Evolutionary conservation across 2,113 vertebrate species (phyloP).

Genomic region (Cynoglossus semilaevis): DNA sequence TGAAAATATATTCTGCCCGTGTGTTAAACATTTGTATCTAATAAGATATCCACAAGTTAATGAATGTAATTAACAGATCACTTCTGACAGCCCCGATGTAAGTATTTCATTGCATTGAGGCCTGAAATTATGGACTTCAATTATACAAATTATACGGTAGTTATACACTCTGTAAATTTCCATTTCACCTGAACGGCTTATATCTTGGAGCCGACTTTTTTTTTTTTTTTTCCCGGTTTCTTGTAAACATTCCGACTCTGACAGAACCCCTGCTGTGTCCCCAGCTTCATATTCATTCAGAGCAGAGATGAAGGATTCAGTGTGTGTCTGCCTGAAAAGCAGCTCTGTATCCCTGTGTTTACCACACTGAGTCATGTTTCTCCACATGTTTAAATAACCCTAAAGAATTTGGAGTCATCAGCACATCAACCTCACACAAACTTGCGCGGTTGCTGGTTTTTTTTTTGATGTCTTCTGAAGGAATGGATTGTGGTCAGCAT

Average conservation of each 20-base stretch:
- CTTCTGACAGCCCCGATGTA: too few species aligned
- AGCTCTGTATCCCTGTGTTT: constrained; percentile 65
- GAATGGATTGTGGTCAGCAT: constrained; percentile 40
- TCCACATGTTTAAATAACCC: constrained; percentile 42
- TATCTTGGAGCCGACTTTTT: constrained; percentile 41
- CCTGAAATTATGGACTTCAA: too few species aligned
- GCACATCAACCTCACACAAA: constrained; percentile 48
- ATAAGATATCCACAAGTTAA: too few species aligned
- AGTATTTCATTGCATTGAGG: too few species aligned
- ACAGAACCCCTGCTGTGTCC: constrained; percentile 50
- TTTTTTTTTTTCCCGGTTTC: constrained; percentile 36
- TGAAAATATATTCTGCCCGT: too few species aligned
- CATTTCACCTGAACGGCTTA: constrained; percentile 19
- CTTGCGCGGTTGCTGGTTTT: constrained; percentile 30
- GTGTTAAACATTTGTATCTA: too few species aligned
- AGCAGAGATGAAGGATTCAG: constrained; percentile 54
- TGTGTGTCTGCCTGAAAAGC: constrained; percentile 64
- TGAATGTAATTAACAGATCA: too few species aligned
- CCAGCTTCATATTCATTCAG: constrained; percentile 34
- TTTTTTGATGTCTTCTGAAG: constrained; percentile 26
- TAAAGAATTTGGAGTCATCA: constrained; percentile 36
- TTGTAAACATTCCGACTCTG: constrained; percentile 57
- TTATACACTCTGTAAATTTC: constrained; percentile 39
- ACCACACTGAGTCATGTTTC: constrained; percentile 11
- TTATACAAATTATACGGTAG: too few species aligned